Percentiles rank a stretch among this genome's conserved stretches.
Conservation (phyloP, 2,888 invertebrate genomes). For the Erebia palarica region DNA sequence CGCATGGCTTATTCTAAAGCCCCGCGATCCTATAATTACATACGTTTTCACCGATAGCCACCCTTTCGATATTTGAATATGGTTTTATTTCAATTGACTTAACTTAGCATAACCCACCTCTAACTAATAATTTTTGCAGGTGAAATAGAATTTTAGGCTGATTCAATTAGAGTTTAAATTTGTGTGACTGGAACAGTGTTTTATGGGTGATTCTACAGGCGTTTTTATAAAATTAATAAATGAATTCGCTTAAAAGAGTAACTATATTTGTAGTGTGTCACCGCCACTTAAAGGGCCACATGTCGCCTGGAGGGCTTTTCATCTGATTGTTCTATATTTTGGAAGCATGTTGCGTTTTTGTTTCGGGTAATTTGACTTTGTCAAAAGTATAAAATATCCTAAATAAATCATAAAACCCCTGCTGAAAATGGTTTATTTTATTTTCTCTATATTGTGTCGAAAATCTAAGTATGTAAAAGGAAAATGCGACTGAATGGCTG, state of each 20-base stretch:
- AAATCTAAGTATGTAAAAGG: not conserved
- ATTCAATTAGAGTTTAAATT: slow-evolving; percentile 28
- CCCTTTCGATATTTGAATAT: slow-evolving; percentile 77
- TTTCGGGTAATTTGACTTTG: slow-evolving; percentile 40
- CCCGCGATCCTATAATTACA: slow-evolving; percentile 75
- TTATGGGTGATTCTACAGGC: slow-evolving; percentile 50
- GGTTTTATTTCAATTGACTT: slow-evolving; percentile 73
- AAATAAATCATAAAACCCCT: not conserved
- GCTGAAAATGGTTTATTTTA: not conserved
- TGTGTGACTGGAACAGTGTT: not conserved
- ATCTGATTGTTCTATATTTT: slow-evolving; percentile 62
- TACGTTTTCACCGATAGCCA: slow-evolving; percentile 77
- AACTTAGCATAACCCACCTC: slow-evolving; percentile 33
- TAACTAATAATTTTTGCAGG: not conserved
- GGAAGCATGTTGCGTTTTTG: slow-evolving; percentile 52
- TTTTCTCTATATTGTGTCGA: not conserved
- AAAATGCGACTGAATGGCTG: too few species aligned
- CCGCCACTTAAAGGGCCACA: slow-evolving; percentile 80
- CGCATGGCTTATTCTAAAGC: slow-evolving; percentile 67
- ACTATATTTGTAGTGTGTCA: slow-evolving; percentile 81
- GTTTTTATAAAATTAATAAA: slow-evolving; percentile 58
- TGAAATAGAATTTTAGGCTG: slow-evolving; percentile 27
- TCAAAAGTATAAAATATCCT: not conserved
- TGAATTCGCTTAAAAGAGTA: slow-evolving; percentile 73
- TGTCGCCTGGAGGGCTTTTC: slow-evolving; percentile 76